phyloP scores from a whole-genome alignment of 2,797 vertebrate species.

The Uromys caudimaculatus region DNA sequence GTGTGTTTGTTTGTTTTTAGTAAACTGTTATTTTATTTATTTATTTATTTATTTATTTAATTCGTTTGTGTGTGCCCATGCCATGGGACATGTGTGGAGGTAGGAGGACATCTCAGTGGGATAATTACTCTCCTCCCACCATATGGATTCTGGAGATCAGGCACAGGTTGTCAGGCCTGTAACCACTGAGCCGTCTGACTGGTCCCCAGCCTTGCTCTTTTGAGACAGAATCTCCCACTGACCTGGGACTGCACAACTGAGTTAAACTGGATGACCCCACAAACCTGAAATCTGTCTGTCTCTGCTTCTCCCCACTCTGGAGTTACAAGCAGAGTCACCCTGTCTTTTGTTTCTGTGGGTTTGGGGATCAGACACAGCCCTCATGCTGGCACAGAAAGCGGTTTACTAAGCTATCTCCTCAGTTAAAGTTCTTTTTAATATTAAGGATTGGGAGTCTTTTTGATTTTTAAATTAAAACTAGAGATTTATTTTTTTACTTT shows the following conservation, averaged over 20 bases:
- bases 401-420: neutral
- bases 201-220: neutral
- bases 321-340: neutral
- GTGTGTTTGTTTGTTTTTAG: neutral
- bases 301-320: neutral
- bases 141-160: neutral
- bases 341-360: neutral
- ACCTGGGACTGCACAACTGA: neutral
- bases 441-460: neutral
- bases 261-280: neutral
- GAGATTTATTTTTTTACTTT: neutral
- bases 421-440: neutral
- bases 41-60: neutral
- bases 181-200: neutral
- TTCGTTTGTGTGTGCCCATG: neutral
- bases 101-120: neutral
- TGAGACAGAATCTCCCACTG: neutral
- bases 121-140: neutral
- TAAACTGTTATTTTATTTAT: neutral
- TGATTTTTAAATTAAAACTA: neutral
- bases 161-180: neutral
- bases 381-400: neutral
- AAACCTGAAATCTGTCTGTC: neutral
- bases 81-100: neutral
- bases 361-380: neutral